Evolutionary conservation across 2,797 vertebrate genomes (phyloP), one percentile per base, ranked within the genome.

Genomic region (Sitta carolinensis): DNA sequence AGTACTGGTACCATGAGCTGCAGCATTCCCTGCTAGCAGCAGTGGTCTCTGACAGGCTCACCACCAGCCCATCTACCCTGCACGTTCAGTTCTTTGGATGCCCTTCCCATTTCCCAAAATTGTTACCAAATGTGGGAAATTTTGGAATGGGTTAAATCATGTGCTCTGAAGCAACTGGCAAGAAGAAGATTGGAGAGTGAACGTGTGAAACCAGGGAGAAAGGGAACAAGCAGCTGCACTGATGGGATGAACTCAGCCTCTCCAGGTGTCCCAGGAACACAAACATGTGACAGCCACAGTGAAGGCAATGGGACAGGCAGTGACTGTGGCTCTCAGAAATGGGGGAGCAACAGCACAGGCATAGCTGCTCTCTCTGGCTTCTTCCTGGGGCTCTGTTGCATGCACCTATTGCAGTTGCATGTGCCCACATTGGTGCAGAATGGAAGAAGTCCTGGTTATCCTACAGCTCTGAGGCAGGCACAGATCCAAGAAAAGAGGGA

Each of bases 191-290:
- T 45, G 70, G 50, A 80, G 42, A 82, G 36, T 0, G 11, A 94
- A 52, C 7, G 2, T 21, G n/a, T 55, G 75, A 91, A 87, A 84
- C 27, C 66, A 76, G 58, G 59, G 75, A 85, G 68, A 89, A 93
- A 21, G 18, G 47, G 45, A 92, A 79, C 0, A 16, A 93, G 70
- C 83, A 91, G 90, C 76, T 84, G 79, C 50, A 57, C 42, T 68
- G 64, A 67, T 34, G 61, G 73, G 73, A 81, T 86, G 89, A 88
- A 81, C 82, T 94, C 85, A 85, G 69, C 51, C 55, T 51, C 76
- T 76, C 67, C 73, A 64, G n/a, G 83, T 90, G 87, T 86, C 76
- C 58, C n/a, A 91, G 43, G 85, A 92, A 87, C 62, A 87, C 0
- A 10, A 36, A 40, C 8, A 20, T 0, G 1, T 75, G 75, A 30